These are phyloP conservation scores for Prionailurus viverrinus DNA, from an alignment of 2,113 vertebrate species.

Conservation along the genomic window DNA sequence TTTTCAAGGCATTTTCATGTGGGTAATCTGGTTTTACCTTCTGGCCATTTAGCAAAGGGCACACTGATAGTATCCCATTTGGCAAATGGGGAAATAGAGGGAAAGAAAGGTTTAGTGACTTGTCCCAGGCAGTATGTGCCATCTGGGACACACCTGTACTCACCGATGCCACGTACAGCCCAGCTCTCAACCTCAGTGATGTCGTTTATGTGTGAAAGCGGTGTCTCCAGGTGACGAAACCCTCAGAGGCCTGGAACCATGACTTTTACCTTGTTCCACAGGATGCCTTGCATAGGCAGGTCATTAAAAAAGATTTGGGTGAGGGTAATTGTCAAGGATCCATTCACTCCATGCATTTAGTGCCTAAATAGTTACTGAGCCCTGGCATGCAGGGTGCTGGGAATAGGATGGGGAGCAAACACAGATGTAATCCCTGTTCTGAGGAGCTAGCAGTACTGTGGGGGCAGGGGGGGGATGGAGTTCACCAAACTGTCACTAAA, in stretches of 20 bases:
- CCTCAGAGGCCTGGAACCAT: neutral
- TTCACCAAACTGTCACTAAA: conserved; percentile 12
- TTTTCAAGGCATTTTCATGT: neutral
- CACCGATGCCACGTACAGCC: neutral
- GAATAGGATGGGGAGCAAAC: neutral
- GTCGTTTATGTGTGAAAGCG: neutral
- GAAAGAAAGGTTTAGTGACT: neutral
- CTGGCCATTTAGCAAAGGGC: neutral
- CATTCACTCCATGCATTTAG: neutral
- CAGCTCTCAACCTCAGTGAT: neutral
- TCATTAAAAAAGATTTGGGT: neutral
- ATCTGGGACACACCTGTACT: neutral
- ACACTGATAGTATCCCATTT: neutral
- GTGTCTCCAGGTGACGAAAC: neutral
- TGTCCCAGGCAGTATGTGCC: neutral
- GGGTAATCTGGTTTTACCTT: neutral
- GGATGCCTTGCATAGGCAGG: neutral
- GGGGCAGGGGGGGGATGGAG: neutral
- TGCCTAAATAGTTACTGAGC: neutral
- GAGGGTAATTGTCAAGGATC: neutral
- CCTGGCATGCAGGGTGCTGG: neutral
- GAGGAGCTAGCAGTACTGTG: neutral
- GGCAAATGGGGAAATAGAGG: neutral
- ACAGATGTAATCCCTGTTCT: neutral
- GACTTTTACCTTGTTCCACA: neutral